phyloP scores from a whole-genome alignment of 2,888 invertebrate genomes.

The Parnassius mnemosyne region DNA sequence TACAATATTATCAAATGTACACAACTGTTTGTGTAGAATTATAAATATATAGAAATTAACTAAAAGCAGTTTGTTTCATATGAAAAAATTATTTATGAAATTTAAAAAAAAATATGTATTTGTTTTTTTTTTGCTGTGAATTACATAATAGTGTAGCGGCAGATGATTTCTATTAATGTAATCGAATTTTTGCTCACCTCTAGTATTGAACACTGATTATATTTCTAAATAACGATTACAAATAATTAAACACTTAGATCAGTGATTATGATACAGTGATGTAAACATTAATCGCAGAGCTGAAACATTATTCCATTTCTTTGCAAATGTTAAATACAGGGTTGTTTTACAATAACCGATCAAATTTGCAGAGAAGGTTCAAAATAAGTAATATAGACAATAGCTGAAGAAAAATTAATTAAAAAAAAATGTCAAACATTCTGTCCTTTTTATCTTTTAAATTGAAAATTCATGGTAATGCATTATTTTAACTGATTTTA shows the following conservation, averaged over 20 bases:
- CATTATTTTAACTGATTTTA: no score
- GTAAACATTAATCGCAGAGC: no score
- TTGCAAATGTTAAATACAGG: no score
- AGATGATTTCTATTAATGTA: not conserved
- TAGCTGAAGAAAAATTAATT: no score
- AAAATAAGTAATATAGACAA: no score
- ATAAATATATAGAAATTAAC: not conserved
- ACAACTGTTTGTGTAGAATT: not conserved
- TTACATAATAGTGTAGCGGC: slow-evolving; percentile 2
- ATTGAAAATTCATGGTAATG: no score
- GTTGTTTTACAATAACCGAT: no score
- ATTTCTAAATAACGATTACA: not conserved
- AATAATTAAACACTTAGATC: not conserved
- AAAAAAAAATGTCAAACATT: no score
- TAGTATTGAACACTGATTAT: not conserved
- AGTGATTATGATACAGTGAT: not conserved
- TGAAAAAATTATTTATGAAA: slow-evolving; percentile 1
- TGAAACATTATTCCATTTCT: no score
- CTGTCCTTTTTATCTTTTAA: no score
- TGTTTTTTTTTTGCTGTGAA: not conserved
- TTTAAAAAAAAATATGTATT: not conserved
- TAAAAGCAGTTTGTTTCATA: not conserved
- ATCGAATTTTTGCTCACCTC: not conserved
- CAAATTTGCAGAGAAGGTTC: no score
- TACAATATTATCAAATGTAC: not conserved